phyloP scores from a whole-genome alignment of 2,888 invertebrate species.

The Zhengitettix transpicula region DNA sequence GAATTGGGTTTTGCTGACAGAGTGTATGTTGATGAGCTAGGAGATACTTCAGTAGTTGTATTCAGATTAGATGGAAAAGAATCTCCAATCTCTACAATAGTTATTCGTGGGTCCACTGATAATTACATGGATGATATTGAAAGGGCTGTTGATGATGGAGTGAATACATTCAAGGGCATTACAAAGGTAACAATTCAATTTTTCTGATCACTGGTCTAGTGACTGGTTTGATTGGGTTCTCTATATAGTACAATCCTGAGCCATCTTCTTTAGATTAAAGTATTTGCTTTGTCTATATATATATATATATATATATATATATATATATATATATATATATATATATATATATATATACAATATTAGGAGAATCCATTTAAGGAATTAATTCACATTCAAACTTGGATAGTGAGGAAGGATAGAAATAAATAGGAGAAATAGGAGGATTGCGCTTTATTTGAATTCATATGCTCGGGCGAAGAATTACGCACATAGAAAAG shows the following conservation, averaged over 20 bases:
- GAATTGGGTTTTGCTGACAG: constrained; percentile 84
- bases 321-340: too few relatives aligned
- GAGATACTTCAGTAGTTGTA: constrained; percentile 87
- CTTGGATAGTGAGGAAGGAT: too few relatives aligned
- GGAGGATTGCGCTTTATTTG: too few relatives aligned
- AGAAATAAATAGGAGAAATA: too few relatives aligned
- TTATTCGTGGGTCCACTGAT: constrained; percentile 90
- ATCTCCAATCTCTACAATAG: constrained; percentile 80
- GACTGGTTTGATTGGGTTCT: not conserved
- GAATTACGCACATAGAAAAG: too few relatives aligned
- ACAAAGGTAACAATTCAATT: constrained; percentile 37
- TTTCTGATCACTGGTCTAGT: not conserved
- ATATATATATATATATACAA: too few relatives aligned
- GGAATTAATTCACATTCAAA: too few relatives aligned
- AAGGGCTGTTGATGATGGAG: constrained; percentile 94
- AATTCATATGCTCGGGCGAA: too few relatives aligned
- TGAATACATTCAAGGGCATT: constrained; percentile 92
- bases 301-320: too few relatives aligned
- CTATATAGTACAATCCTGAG: too few relatives aligned
- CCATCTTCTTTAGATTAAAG: not conserved
- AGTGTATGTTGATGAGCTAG: constrained; percentile 83
- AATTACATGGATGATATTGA: constrained; percentile 99
- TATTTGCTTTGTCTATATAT: too few relatives aligned
- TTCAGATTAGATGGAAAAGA: constrained; percentile 74
- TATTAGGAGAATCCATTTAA: too few relatives aligned